Evolutionary conservation across 2,888 invertebrate species (phyloP).

Genomic region (Aspidiotus rigidus): DNA sequence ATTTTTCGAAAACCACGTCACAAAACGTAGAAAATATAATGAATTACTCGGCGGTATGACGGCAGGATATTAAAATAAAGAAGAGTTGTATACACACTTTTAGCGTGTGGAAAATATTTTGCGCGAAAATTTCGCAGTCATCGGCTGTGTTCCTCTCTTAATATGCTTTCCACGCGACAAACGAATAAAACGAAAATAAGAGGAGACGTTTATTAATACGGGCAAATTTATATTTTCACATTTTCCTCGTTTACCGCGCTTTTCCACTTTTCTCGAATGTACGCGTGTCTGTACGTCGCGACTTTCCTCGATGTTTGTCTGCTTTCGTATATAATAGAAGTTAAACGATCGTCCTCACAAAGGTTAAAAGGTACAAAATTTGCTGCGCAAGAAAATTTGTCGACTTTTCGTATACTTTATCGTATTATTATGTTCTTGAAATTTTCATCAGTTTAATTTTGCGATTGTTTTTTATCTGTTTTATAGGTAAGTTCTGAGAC

Average conservation of each 20-base stretch:
- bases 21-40: background rate
- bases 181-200: conserved; percentile 23
- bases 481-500: too few relatives aligned
- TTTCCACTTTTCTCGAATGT: background rate
- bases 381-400: too few relatives aligned
- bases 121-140: conserved; percentile 4
- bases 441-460: too few relatives aligned
- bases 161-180: conserved; percentile 26
- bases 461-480: too few relatives aligned
- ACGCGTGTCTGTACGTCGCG: too few relatives aligned
- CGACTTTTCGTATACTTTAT: too few relatives aligned
- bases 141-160: conserved; percentile 21
- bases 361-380: too few relatives aligned
- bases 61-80: conserved; percentile 1
- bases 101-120: conserved; percentile 5
- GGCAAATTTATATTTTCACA: conserved; percentile 20
- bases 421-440: too few relatives aligned
- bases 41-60: background rate
- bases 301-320: too few relatives aligned
- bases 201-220: conserved; percentile 23
- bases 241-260: background rate
- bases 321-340: too few relatives aligned
- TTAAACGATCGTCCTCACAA: too few relatives aligned
- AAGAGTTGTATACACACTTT: conserved; percentile 5
- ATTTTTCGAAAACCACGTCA: background rate